phyloP scores from a whole-genome alignment of 2,113 vertebrate genomes.

The Mastomys coucha region DNA sequence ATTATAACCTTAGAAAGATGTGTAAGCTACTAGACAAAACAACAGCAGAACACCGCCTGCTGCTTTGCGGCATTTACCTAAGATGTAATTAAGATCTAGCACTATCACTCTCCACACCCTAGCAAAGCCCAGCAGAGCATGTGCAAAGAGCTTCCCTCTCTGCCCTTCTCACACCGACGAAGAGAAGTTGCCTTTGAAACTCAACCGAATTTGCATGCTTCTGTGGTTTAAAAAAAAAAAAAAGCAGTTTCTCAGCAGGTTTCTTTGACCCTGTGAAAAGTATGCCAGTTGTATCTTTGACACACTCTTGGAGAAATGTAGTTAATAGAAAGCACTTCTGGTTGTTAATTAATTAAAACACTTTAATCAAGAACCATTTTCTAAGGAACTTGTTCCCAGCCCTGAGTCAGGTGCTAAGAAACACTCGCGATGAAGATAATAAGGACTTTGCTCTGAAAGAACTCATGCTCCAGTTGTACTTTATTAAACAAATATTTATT shows the following conservation, averaged over 20 bases:
- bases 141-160: neutral
- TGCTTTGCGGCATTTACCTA: neutral
- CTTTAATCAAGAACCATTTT: constrained; percentile 71
- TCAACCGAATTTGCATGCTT: neutral
- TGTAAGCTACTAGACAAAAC: neutral
- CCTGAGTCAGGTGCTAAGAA: constrained; percentile 46
- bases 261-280: constrained; percentile 31
- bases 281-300: constrained; percentile 50
- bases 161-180: neutral
- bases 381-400: constrained; percentile 59
- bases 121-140: neutral
- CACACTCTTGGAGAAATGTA: constrained; percentile 41
- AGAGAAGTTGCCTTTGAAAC: constrained; percentile 38
- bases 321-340: constrained; percentile 56
- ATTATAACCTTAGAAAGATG: neutral
- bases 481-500: constrained; percentile 40
- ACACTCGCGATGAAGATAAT: constrained; percentile 1
- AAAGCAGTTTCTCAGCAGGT: neutral
- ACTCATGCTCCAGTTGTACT: neutral
- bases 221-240: neutral
- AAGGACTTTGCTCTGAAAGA: constrained; percentile 26
- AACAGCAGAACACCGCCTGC: neutral
- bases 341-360: constrained; percentile 72
- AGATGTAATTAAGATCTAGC: neutral
- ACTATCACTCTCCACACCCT: neutral